Percentiles rank a stretch among this genome's conserved stretches.
Evolutionary conservation across 1,140 invertebrate genomes (phyloP).

Genomic region (Alviniconcha marisindica): DNA sequence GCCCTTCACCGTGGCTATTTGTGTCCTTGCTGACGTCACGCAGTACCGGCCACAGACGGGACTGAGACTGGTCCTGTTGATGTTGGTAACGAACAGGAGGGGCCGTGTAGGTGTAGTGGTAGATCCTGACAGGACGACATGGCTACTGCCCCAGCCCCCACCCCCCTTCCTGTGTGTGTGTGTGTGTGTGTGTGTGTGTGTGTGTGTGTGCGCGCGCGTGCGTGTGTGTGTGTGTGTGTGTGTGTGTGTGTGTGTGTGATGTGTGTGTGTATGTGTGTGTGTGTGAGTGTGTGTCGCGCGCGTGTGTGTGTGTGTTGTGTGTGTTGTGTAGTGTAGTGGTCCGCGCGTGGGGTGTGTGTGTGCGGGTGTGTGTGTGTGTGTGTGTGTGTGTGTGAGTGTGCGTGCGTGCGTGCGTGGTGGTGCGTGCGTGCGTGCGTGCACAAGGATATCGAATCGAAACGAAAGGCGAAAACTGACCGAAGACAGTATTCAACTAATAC

Average conservation of each 20-base stretch:
- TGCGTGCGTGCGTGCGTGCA: neutral
- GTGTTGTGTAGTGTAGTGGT: too few species aligned
- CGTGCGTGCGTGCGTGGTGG: neutral
- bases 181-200: constrained; percentile 3
- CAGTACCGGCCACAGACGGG: neutral
- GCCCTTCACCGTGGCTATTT: neutral
- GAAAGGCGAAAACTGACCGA: too few species aligned
- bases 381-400: constrained; percentile 8
- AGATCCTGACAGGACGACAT: neutral
- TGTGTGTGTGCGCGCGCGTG: neutral
- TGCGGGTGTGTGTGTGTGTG: too few species aligned
- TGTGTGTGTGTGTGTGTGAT: constrained; percentile 2
- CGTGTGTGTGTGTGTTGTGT: too few species aligned
- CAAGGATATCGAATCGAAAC: too few species aligned
- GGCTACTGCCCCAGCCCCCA: neutral
- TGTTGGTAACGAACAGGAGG: neutral
- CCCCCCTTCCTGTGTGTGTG: neutral
- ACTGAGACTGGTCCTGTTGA: neutral
- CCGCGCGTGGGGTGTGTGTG: too few species aligned
- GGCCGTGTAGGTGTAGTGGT: too few species aligned
- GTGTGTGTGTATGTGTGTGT: neutral
- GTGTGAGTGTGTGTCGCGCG: neutral
- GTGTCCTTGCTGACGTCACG: neutral
- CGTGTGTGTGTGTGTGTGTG: neutral
- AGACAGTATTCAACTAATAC: too few species aligned